Conservation (phyloP, 2,888 invertebrate genomes). For the Alitta virens region DNA sequence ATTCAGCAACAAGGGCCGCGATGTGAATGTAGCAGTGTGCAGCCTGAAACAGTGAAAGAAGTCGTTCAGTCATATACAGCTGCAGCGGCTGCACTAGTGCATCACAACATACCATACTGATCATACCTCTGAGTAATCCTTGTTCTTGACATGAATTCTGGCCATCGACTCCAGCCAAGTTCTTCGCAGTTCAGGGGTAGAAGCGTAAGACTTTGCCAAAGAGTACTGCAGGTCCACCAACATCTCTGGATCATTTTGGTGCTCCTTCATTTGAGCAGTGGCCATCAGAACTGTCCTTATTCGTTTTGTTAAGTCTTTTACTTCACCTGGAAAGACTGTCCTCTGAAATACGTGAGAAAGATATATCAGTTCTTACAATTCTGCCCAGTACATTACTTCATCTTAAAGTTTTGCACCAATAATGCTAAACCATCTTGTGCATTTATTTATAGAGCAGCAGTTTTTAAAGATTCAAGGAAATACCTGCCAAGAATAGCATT, state of each 20-base stretch:
- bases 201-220: constrained; percentile 82
- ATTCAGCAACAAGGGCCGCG: constrained; percentile 91
- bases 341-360: constrained; percentile 55
- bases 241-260: constrained; percentile 89
- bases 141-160: constrained; percentile 74
- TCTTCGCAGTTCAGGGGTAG: constrained; percentile 88
- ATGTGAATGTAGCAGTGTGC: constrained; percentile 94
- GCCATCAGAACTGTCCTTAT: constrained; percentile 93
- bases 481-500: no score
- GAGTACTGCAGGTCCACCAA: constrained; percentile 87
- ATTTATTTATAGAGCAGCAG: no score
- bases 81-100: no score
- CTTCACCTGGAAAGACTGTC: constrained; percentile 75
- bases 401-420: no score
- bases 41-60: constrained; percentile 71
- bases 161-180: constrained; percentile 97
- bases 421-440: no score
- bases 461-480: no score
- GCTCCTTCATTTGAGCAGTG: constrained; percentile 85
- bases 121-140: constrained; percentile 81
- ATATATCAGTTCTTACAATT: no score
- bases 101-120: no score
- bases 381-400: no score
- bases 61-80: no score
- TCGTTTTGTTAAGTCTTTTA: constrained; percentile 88